Percentiles rank a stretch among this genome's conserved stretches.
Evolutionary conservation across 2,797 vertebrate species (phyloP).

Genomic region (Danionella dracula): DNA sequence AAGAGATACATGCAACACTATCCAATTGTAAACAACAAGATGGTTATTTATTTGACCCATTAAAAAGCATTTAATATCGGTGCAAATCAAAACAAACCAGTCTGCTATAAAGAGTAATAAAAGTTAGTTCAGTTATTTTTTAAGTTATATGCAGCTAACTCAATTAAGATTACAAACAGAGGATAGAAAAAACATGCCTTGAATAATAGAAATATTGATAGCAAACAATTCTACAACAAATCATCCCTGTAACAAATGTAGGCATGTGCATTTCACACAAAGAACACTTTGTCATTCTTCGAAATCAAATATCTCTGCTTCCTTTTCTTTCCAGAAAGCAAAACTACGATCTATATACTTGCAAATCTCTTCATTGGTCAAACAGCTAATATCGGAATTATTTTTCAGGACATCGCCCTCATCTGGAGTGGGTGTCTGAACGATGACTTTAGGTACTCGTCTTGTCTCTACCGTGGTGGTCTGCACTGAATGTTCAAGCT

Average conservation of each 20-base stretch:
- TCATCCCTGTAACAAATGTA: conserved; percentile 24
- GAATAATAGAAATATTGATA: neutral
- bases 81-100: neutral
- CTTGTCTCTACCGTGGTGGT: conserved; percentile 52
- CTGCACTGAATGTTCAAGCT: conserved; percentile 40
- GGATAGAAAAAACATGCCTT: neutral
- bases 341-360: conserved; percentile 94
- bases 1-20: conserved; percentile 37
- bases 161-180: neutral
- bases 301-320: conserved; percentile 89
- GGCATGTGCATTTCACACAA: conserved; percentile 23
- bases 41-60: conserved; percentile 21
- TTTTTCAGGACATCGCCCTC: conserved; percentile 47
- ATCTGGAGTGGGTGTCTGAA: conserved; percentile 61
- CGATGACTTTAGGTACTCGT: conserved; percentile 59
- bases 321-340: conserved; percentile 97
- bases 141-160: neutral
- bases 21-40: neutral
- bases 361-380: conserved; percentile 84
- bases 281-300: conserved; percentile 57
- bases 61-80: neutral
- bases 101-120: neutral
- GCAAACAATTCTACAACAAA: conserved; percentile 1
- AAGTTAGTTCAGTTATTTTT: neutral
- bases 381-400: conserved; percentile 61